Base-by-base conservation (phyloP, 2,888 invertebrate species). In the Automeris io region DNA sequence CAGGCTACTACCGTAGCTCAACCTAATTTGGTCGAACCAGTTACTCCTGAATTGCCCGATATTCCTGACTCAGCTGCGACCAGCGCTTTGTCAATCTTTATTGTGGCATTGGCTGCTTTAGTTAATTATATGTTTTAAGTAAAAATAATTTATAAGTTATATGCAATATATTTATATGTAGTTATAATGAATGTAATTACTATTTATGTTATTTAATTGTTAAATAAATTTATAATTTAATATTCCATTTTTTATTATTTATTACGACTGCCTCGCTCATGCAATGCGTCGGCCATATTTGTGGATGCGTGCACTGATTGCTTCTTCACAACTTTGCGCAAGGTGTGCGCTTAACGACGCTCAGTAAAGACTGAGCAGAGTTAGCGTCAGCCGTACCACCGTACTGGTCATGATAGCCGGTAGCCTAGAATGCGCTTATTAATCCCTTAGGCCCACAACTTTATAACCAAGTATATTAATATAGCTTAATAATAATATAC, bases 41-140 rank as follows among this genome's bases (percentile, higher is more conserved):
- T 37, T 0, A 70, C 76, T 1, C 83, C 85, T 0, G 33, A 32
- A 0, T 39, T 80, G 3, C 63, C 70, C 5, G n/a, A n/a, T n/a
- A 47, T 37, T 0, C 51, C 57, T 1, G 61, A 43, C 18, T 73
- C 81, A 5, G 80, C 83, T 4, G 52, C 46, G 1, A 62, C 70
- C 0, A 49, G 62, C 1, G 52, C 58, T 11, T 9, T 70, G 0
- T 81, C 85, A 18, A 21, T 65, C 5, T 39, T 65, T 5, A 38
- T 61, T 3, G 22, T 80, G 5, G 33, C 57, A 8, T 22, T 69
- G 2, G 68, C 70, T 18, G 49, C 57, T 23, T 33, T 65, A 18
- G 53, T 53, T n/a, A 69, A 70, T 22, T 31, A 69, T 45, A 33
- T 72, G 24, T 39, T 67, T n/a, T 78, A 62, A 61, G 42, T 42